Conservation (phyloP, 2,113 vertebrate species). For the Speoplatyrhinus poulsoni region DNA sequence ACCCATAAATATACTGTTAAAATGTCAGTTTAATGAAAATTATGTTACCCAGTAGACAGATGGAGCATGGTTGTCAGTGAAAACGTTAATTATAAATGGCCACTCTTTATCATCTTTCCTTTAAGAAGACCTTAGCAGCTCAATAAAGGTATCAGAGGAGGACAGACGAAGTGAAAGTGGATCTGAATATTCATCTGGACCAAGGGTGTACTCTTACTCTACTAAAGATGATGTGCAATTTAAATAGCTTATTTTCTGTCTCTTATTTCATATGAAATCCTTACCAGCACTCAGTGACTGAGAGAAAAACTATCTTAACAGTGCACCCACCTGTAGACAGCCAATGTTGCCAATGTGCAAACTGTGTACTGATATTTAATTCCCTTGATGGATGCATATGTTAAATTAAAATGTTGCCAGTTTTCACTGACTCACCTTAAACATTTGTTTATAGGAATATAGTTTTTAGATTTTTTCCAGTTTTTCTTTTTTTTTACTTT, state of each 20-base stretch:
- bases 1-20: not conserved
- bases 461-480: too few relatives aligned
- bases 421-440: too few relatives aligned
- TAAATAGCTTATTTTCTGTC: slow-evolving; percentile 16
- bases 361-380: slow-evolving; percentile 4
- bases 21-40: not conserved
- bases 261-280: slow-evolving; percentile 22
- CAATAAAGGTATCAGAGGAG: slow-evolving; percentile 21
- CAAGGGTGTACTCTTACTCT: slow-evolving; percentile 15
- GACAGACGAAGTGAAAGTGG: slow-evolving; percentile 9
- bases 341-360: slow-evolving; percentile 1
- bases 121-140: slow-evolving; percentile 18
- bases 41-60: slow-evolving; percentile 11
- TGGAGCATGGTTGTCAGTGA: slow-evolving; percentile 8
- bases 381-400: too few relatives aligned
- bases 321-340: slow-evolving; percentile 5
- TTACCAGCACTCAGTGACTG: not conserved
- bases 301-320: not conserved
- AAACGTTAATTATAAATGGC: slow-evolving; percentile 33
- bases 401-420: too few relatives aligned
- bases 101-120: slow-evolving; percentile 28
- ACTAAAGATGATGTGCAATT: slow-evolving; percentile 44
- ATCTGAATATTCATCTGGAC: slow-evolving; percentile 28
- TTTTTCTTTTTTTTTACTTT: too few relatives aligned
- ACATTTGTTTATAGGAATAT: too few relatives aligned